A percentile compares a stretch with the other conserved stretches of the same genome.
phyloP scores from a whole-genome alignment of 2,797 vertebrate species.

The Cossypha caffra region DNA sequence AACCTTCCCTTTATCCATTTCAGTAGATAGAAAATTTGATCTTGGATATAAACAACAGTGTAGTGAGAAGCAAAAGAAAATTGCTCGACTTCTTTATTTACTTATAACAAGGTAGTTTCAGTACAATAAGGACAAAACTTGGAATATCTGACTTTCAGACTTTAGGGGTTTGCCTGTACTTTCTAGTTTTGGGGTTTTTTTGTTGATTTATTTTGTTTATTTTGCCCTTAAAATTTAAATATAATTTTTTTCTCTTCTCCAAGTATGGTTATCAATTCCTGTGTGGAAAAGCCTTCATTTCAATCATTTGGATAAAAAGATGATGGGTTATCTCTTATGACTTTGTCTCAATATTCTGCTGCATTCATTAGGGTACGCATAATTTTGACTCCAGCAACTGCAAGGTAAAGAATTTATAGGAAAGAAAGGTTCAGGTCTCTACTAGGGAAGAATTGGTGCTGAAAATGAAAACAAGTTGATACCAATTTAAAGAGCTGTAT shows the following conservation, averaged over 20 bases:
- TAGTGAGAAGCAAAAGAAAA: neutral
- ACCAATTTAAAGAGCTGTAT: neutral
- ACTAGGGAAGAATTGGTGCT: neutral
- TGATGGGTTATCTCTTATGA: neutral
- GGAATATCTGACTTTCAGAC: neutral
- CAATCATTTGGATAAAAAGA: neutral
- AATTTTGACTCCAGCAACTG: neutral
- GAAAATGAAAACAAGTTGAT: neutral
- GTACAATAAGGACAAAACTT: neutral
- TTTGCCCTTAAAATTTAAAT: neutral
- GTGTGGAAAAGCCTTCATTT: neutral
- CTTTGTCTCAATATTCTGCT: neutral
- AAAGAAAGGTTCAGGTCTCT: neutral
- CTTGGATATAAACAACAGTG: neutral
- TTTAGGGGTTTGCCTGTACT: neutral
- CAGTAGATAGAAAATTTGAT: constrained; percentile 13
- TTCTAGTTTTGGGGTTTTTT: neutral
- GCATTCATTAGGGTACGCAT: neutral
- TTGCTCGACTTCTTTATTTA: neutral
- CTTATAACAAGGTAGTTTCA: neutral
- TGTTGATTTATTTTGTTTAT: neutral
- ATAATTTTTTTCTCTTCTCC: neutral
- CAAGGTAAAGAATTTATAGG: neutral
- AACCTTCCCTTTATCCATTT: constrained; percentile 28
- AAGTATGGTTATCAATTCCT: neutral